A percentile compares a stretch with the other conserved stretches of the same genome.
Conservation (phyloP, 1,140 invertebrate species). For the Trissolcus basalis region DNA sequence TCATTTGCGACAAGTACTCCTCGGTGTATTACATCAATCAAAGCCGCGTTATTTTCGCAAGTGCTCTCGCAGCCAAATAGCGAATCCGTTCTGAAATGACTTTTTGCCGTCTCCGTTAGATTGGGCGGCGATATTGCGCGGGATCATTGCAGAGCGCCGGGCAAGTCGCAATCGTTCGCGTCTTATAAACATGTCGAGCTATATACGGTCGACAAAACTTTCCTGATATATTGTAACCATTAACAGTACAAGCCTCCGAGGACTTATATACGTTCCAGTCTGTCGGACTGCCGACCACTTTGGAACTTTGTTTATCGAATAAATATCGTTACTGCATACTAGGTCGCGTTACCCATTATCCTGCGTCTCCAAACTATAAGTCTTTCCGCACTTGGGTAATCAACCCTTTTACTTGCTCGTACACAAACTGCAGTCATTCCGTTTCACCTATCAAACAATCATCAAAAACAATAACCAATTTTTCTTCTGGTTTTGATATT, state of each 20-base stretch:
- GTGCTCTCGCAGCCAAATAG: conserved; percentile 16
- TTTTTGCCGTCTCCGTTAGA: conserved; percentile 41
- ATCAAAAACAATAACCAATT: neutral
- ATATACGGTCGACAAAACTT: conserved; percentile 67
- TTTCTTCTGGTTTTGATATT: no score
- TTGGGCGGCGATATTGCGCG: conserved; percentile 35
- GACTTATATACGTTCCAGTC: conserved; percentile 63
- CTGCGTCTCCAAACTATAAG: conserved; percentile 58
- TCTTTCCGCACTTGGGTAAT: conserved; percentile 61
- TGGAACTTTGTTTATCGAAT: conserved; percentile 71
- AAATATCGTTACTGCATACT: conserved; percentile 66
- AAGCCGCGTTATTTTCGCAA: conserved; percentile 29
- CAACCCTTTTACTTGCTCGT: conserved; percentile 52
- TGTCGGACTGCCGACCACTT: conserved; percentile 61
- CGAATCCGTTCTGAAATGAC: conserved; percentile 28
- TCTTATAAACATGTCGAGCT: conserved; percentile 71
- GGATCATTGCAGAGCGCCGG: conserved; percentile 36
- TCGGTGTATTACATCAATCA: conserved; percentile 27
- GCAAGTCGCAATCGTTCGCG: conserved; percentile 64
- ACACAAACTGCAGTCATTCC: conserved; percentile 26
- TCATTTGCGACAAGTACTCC: conserved; percentile 35
- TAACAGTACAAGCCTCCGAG: conserved; percentile 69
- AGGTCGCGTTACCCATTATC: conserved; percentile 61
- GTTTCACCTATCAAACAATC: neutral
- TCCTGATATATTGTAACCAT: conserved; percentile 70